Conservation (phyloP, 2,113 vertebrate species). For the Festucalex cinctus region DNA sequence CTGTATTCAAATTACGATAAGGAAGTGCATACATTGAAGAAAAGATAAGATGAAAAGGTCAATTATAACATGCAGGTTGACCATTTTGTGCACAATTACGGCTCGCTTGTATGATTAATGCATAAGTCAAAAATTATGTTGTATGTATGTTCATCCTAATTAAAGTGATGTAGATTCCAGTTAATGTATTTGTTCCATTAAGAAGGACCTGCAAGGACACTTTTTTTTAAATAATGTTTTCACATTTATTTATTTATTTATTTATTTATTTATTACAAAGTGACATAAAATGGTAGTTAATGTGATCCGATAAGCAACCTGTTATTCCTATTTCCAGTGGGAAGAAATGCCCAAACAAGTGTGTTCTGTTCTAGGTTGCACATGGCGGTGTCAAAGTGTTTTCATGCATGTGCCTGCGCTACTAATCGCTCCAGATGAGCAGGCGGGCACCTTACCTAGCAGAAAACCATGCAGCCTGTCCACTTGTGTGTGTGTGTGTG, state of each 20-base stretch:
- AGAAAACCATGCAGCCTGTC: neutral
- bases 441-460: neutral
- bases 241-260: no score
- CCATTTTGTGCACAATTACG: neutral
- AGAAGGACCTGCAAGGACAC: no score
- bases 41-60: neutral
- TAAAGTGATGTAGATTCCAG: no score
- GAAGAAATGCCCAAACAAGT: no score
- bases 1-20: neutral
- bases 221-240: no score
- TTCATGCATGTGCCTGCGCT: neutral
- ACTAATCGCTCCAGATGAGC: conserved; percentile 5
- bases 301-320: no score
- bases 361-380: neutral
- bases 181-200: no score
- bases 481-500: no score
- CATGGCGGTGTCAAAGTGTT: neutral
- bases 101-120: neutral
- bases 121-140: neutral
- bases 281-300: no score
- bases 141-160: no score
- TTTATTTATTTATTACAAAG: no score
- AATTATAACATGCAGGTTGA: neutral
- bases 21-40: neutral
- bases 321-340: no score